Conservation (phyloP, 2,888 invertebrate genomes). For the Cataglyphis livida region DNA sequence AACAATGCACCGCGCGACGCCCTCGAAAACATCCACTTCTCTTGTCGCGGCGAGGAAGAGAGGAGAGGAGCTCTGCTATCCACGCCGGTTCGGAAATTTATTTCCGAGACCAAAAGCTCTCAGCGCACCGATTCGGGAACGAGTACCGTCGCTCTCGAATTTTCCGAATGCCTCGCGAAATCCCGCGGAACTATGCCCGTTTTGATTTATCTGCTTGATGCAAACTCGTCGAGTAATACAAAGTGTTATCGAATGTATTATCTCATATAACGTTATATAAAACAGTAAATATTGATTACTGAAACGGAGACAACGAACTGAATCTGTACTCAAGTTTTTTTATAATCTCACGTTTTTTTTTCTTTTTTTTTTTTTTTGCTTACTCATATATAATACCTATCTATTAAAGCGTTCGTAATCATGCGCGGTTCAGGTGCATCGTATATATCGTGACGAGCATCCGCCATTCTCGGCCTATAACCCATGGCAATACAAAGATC, state of each 20-base stretch:
- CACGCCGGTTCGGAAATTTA: slow-evolving; percentile 74
- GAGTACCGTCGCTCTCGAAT: slow-evolving; percentile 62
- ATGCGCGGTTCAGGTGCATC: slow-evolving; percentile 22
- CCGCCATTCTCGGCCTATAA: slow-evolving; percentile 47
- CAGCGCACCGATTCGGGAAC: slow-evolving; percentile 65
- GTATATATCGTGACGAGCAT: slow-evolving; percentile 21
- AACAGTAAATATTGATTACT: not conserved
- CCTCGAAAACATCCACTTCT: slow-evolving; percentile 82
- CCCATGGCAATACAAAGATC: slow-evolving; percentile 33
- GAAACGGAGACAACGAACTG: not conserved
- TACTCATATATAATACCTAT: not conserved
- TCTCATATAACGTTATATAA: not conserved
- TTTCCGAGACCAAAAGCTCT: slow-evolving; percentile 73
- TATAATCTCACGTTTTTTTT: not conserved
- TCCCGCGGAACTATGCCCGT: slow-evolving; percentile 26
- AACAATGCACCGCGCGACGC: slow-evolving; percentile 80
- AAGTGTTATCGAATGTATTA: slow-evolving; percentile 5
- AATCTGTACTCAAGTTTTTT: not conserved
- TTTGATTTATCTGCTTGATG: slow-evolving; percentile 42
- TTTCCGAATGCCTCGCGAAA: slow-evolving; percentile 60
- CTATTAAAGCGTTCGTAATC: slow-evolving; percentile 23
- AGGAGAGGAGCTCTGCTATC: slow-evolving; percentile 53
- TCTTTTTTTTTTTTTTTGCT: not conserved
- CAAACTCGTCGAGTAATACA: slow-evolving; percentile 24
- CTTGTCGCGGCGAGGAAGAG: slow-evolving; percentile 75